Evolutionary conservation across 2,797 vertebrate genomes (phyloP).

Genomic region (Hyperoplus immaculatus): DNA sequence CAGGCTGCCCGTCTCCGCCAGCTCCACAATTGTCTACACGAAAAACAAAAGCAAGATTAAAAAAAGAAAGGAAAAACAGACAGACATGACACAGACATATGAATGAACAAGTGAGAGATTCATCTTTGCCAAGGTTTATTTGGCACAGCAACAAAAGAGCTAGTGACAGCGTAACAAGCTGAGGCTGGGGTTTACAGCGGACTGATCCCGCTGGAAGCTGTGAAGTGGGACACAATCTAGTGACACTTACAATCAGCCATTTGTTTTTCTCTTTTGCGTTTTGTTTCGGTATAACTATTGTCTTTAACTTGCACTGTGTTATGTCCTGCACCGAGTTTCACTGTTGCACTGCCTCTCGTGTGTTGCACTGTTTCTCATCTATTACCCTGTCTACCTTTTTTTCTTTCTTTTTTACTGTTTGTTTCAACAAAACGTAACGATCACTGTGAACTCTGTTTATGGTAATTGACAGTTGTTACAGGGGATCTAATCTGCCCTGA

Average conservation of each 20-base stretch:
- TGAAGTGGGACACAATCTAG: conserved; percentile 10
- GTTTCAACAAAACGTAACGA: too few relatives aligned
- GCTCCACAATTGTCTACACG: conserved; percentile 95
- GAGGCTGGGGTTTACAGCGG: conserved; percentile 28
- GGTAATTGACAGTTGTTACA: too few relatives aligned
- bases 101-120: conserved; percentile 17
- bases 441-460: too few relatives aligned
- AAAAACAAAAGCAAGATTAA: conserved; percentile 18
- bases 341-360: too few relatives aligned
- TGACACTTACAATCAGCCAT: neutral
- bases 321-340: too few relatives aligned
- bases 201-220: conserved; percentile 22
- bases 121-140: conserved; percentile 16
- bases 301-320: too few relatives aligned
- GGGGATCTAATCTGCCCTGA: too few relatives aligned
- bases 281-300: too few relatives aligned
- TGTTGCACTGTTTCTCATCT: too few relatives aligned
- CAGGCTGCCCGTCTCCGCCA: conserved; percentile 97
- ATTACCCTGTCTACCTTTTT: too few relatives aligned
- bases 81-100: neutral
- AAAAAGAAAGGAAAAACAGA: neutral
- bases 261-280: neutral
- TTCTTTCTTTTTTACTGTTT: too few relatives aligned
- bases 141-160: conserved; percentile 39
- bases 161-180: conserved; percentile 2